Evolutionary conservation across 2,113 vertebrate species (phyloP), one percentile per base, ranked within the genome.

Genomic region (Rhizomys pruinosus): DNA sequence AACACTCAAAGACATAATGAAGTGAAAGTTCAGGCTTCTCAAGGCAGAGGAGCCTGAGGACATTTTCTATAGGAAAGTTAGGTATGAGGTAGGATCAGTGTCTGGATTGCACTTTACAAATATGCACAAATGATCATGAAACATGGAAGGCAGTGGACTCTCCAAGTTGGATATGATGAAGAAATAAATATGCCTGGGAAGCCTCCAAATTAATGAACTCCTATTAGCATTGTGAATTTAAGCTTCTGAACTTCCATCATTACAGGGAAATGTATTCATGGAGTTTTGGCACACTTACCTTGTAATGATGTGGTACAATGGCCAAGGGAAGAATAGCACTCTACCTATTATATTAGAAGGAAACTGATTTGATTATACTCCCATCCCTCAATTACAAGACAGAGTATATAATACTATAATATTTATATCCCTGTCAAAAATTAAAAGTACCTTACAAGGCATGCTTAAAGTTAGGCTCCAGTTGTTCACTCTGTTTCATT

Each of bases 11-110:
- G 37, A 15, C 16, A 76, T n/a, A n/a, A n/a, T n/a, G n/a, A n/a
- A n/a, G n/a, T n/a, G n/a, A n/a, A n/a, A n/a, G n/a, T n/a, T n/a
- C 2, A 32, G 15, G 2, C 16, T 32, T 9, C 27, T 32, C 16
- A 63, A 81, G 8, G 3, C 39, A 29, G 9, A 32, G 2, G 42
- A 9, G 8, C 25, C 16, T 7, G 32, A 10, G 42, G 27, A 20
- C 42, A 29, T 27, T 59, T 37, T 80, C 32, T 59, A 39, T 3
- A 61, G 6, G 23, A 27, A 39, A 39, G 15, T 7, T 39, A 80
- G 55, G 7, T 59, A 39, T 27, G 11, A 59, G 23, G 25, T 29
- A 63, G 37, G 29, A 25, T 81, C 25, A 80, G 61, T 63, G 25
- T 2, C 27, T 42, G 4, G 0, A 39, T 42, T 42, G 25, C 10